Evolutionary conservation across 1,140 invertebrate species (phyloP).

Genomic region (Caenorhabditis briggsae): DNA sequence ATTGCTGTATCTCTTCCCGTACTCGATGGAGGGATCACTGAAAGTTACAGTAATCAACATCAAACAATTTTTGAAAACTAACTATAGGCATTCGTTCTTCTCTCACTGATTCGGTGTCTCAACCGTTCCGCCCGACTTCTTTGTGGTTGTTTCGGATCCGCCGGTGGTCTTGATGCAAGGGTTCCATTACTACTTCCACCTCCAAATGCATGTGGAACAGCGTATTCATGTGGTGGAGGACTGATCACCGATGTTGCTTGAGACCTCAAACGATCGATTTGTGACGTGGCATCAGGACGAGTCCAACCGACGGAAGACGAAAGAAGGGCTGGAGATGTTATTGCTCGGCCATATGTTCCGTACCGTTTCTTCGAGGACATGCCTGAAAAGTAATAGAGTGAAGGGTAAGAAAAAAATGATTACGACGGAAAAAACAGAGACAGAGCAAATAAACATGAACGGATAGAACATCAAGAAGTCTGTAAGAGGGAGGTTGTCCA

Average conservation of each 20-base stretch:
- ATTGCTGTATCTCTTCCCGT: slow-evolving; percentile 45
- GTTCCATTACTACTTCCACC: slow-evolving; percentile 23
- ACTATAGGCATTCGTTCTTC: slow-evolving; percentile 42
- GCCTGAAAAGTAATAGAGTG: not conserved
- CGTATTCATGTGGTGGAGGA: slow-evolving; percentile 48
- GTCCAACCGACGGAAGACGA: slow-evolving; percentile 56
- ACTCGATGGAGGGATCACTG: slow-evolving; percentile 40
- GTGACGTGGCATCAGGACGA: slow-evolving; percentile 45
- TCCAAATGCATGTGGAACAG: slow-evolving; percentile 25
- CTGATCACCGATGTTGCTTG: slow-evolving; percentile 10
- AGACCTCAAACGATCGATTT: slow-evolving; percentile 15
- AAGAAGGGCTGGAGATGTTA: slow-evolving; percentile 50
- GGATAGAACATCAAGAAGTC: not conserved
- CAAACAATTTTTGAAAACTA: not conserved
- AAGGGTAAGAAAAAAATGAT: not conserved
- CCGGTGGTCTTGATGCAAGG: slow-evolving; percentile 4
- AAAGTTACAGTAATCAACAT: not conserved
- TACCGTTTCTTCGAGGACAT: slow-evolving; percentile 55
- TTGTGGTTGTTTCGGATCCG: slow-evolving; percentile 46
- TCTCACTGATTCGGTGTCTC: slow-evolving; percentile 47
- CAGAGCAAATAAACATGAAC: slow-evolving; percentile 4
- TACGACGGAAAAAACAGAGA: not conserved
- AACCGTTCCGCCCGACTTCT: slow-evolving; percentile 40
- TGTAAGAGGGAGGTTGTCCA: not conserved
- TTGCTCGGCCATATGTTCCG: slow-evolving; percentile 54